Conservation (phyloP, 2,113 vertebrate genomes). For the Amazona vittata region DNA sequence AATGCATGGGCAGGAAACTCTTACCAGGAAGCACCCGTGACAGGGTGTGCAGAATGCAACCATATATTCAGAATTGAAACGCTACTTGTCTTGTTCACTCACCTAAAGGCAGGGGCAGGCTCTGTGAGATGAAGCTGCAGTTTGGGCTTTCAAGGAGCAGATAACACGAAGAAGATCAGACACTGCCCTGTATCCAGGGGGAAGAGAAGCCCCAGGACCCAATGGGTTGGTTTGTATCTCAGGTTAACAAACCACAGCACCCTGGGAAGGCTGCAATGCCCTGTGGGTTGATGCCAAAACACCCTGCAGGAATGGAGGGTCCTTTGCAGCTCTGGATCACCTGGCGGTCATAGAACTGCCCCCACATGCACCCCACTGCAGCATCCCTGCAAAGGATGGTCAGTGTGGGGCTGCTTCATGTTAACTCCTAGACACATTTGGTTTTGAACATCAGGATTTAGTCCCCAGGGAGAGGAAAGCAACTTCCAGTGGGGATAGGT, state of each 20-base stretch:
- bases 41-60: background rate
- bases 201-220: background rate
- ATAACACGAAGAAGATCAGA: accelerated
- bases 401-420: accelerated
- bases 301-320: background rate
- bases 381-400: background rate
- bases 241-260: background rate
- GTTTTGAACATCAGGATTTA: background rate
- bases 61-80: background rate
- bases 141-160: background rate
- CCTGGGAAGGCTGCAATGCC: background rate
- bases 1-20: background rate
- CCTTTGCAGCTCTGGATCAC: background rate
- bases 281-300: background rate
- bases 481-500: background rate
- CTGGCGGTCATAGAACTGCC: background rate
- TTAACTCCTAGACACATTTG: background rate
- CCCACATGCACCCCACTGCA: accelerated
- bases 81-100: background rate
- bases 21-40: background rate
- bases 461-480: background rate
- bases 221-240: background rate
- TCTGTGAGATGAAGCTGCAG: accelerated
- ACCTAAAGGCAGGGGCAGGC: background rate
- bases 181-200: background rate